Base-by-base conservation (phyloP, 2,888 invertebrate species). In the Plebejus anna region DNA sequence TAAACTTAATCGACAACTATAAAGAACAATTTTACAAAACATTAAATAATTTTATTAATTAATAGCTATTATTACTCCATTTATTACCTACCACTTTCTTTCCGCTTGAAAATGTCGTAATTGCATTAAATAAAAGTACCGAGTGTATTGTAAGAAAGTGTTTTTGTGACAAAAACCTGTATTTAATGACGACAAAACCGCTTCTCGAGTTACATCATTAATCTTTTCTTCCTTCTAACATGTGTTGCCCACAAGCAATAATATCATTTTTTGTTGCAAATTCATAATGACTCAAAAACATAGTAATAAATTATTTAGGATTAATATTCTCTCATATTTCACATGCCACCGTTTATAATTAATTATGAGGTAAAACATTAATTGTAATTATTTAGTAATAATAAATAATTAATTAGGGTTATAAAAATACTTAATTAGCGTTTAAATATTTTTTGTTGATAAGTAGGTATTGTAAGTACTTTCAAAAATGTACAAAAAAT, bases 141-240 rank as follows among this genome's bases (percentile, higher is more conserved):
- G 55, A 51, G 32, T 73, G 28, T 55, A 72, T 73, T 22, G 32
- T 55, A 73, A 73, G 73, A 73, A 73, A 73, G 73, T 73, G 51
- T 73, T 73, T 73, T 73, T 73, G 55, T 42, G 72, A 73, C 73
- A 73, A 73, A 73, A 73, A 55, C 73, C 51, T 32, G 73, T 73
- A 73, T 55, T 73, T 73, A 51, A 47, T 73, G 73, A 73, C 73
- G 6, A 47, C 55, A 73, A 71, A 42, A 42, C 22, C 72, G 51
- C 28, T 51, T 73, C 73, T 73, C 32, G 32, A 32, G 13, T 73
- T 73, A 73, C 73, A 28, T 51, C 73, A 73, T 73, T 51, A 73
- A 55, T 73, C 55, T 73, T 55, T 55, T 73, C 42, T 71, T 71
- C 47, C 51, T 73, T 47, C 38, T 72, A 73, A 32, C 73, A 73